Conservation (phyloP, 2,797 vertebrate species). For the Rhinoraja longicauda region DNA sequence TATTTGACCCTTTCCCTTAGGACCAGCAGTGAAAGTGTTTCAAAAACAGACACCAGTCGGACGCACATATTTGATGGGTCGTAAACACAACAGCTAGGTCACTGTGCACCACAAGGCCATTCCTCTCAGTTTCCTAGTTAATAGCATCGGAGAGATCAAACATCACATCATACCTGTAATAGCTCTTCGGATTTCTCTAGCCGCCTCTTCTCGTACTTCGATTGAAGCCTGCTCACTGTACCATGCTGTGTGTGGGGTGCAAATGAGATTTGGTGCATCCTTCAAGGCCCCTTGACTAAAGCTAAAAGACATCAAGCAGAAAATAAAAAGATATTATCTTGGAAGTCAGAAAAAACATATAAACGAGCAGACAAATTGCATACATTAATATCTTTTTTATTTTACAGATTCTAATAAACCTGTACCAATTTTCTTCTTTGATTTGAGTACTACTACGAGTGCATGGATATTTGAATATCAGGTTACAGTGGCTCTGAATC, state of each 20-base stretch:
- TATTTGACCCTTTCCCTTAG: too few species aligned
- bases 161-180: slow-evolving; percentile 67
- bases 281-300: slow-evolving; percentile 79
- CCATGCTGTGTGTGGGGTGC: slow-evolving; percentile 83
- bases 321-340: neutral
- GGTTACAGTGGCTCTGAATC: too few species aligned
- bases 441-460: too few species aligned
- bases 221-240: slow-evolving; percentile 84
- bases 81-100: too few species aligned
- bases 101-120: too few species aligned
- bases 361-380: neutral
- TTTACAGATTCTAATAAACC: too few species aligned
- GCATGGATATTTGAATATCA: too few species aligned
- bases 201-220: slow-evolving; percentile 79
- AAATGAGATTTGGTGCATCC: slow-evolving; percentile 81
- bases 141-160: neutral
- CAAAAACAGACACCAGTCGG: too few species aligned
- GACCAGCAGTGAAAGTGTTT: too few species aligned
- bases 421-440: too few species aligned
- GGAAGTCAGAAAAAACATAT: neutral
- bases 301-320: slow-evolving; percentile 49
- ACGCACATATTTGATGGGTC: too few species aligned
- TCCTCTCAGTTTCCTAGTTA: neutral
- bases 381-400: too few species aligned
- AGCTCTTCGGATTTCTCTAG: slow-evolving; percentile 78